Evolutionary conservation across 1,140 invertebrate genomes (phyloP), one percentile per base, ranked within the genome.

Genomic region (Bombus polaris): DNA sequence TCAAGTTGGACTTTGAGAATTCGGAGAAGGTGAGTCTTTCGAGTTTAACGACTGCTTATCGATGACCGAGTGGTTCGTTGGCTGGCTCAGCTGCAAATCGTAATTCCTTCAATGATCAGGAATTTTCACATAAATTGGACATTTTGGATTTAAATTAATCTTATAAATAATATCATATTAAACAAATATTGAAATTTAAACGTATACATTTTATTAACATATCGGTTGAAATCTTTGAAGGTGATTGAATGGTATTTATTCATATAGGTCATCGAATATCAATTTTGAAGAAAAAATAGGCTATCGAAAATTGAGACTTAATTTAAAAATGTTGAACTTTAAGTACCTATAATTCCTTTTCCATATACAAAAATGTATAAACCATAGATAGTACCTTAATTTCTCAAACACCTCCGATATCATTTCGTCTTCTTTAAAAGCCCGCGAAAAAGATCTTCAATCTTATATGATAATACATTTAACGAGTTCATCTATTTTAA

Each of bases 1-100:
- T 99, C 95, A 99, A 99, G 94, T 95, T 99, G 59, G 99, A 99
- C 96, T 99, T 99, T 95, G 99, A 99, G 94, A 98, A 97, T 93
- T 97, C 98, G 87, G 99, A 99, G 96, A 97, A 97, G 95, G 98
- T 98, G 95, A 95, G 95, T 91, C 5, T 6, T 15, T 18, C 1
- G 0, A 53, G 47, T 22, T 53, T 53, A 53, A 53, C 8, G 1
- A 28, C 5, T 57, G 12, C 35, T 39, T 70, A 59, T 59, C 25
- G 10, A n/a, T 72, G 28, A 4, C 2, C 25, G 1, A 12, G 10
- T 6, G 44, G 39, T 25, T 72, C 25, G 66, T 62, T 80, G 57
- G 1, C 15, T 39, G 35, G 32, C 3, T 8, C 35, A 13, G 25
- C 8, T 13, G 15, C 28, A 15, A 28, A 70, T 53, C 47, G 18